Percentiles rank a stretch among this genome's conserved stretches.
phyloP scores from a whole-genome alignment of 2,888 invertebrate genomes.

The Cheilosia pagana region DNA sequence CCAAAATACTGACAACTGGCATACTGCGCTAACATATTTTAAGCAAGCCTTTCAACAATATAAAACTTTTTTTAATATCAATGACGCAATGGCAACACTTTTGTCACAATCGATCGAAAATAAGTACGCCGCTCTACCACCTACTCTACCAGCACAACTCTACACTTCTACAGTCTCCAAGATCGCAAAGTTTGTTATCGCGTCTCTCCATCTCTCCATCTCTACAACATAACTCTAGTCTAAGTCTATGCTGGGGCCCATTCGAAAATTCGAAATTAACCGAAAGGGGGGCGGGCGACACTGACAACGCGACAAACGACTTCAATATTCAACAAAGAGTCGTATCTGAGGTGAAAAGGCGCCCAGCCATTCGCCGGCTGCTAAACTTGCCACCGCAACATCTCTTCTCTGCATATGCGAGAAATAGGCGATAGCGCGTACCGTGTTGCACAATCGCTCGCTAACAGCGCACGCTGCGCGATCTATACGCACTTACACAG shows the following conservation, averaged over 20 bases:
- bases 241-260: too few relatives aligned
- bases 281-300: slow-evolving; percentile 8
- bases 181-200: slow-evolving; percentile 37
- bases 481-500: slow-evolving; percentile 36
- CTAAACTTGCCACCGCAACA: slow-evolving; percentile 68
- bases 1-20: too few relatives aligned
- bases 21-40: too few relatives aligned
- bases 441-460: slow-evolving; percentile 52
- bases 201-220: background rate
- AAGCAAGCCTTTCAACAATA: too few relatives aligned
- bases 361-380: slow-evolving; percentile 62
- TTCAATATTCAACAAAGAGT: background rate
- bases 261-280: slow-evolving; percentile 37
- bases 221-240: background rate
- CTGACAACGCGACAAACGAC: background rate
- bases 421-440: slow-evolving; percentile 16
- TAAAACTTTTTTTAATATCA: background rate
- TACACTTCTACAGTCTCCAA: slow-evolving; percentile 18
- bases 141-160: slow-evolving; percentile 19
- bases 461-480: slow-evolving; percentile 23
- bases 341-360: slow-evolving; percentile 29
- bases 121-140: slow-evolving; percentile 28
- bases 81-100: slow-evolving; percentile 30
- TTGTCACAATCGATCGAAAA: background rate
- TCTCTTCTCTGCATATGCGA: slow-evolving; percentile 17